Evolutionary conservation across 2,797 vertebrate genomes (phyloP).

Genomic region (Chaenodraco wilsoni): DNA sequence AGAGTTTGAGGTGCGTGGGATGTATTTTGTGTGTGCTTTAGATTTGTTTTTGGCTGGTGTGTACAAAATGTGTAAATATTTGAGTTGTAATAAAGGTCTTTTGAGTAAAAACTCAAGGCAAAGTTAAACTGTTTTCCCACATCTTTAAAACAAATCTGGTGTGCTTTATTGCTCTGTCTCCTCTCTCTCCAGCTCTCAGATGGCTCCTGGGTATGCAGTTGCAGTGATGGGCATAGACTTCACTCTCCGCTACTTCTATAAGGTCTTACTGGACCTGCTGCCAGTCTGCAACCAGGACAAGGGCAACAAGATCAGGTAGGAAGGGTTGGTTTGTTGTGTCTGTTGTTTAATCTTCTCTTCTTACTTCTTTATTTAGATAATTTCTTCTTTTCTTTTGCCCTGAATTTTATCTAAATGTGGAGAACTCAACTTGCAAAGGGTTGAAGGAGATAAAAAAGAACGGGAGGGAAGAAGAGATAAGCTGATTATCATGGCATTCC

Average conservation of each 20-base stretch:
- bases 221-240: conserved; percentile 99
- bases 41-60: background rate
- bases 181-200: conserved; percentile 84
- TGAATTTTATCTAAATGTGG: background rate
- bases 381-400: background rate
- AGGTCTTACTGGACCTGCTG: conserved; percentile 94
- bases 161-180: background rate
- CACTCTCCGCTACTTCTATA: conserved; percentile 97
- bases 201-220: conserved; percentile 91
- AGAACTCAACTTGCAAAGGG: conserved; percentile 31
- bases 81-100: background rate
- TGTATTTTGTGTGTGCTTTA: conserved; percentile 3
- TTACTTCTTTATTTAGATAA: conserved; percentile 1
- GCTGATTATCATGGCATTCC: conserved; percentile 79
- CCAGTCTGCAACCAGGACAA: conserved; percentile 98
- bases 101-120: background rate
- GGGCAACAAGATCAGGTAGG: conserved; percentile 95
- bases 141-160: background rate
- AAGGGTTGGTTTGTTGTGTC: background rate
- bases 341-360: background rate
- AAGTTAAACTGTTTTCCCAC: background rate
- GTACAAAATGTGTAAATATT: conserved; percentile 12
- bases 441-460: conserved; percentile 30
- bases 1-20: background rate
- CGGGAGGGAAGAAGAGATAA: conserved; percentile 63